Base-by-base conservation (phyloP, 2,113 vertebrate genomes). In the Scytalopus superciliaris region DNA sequence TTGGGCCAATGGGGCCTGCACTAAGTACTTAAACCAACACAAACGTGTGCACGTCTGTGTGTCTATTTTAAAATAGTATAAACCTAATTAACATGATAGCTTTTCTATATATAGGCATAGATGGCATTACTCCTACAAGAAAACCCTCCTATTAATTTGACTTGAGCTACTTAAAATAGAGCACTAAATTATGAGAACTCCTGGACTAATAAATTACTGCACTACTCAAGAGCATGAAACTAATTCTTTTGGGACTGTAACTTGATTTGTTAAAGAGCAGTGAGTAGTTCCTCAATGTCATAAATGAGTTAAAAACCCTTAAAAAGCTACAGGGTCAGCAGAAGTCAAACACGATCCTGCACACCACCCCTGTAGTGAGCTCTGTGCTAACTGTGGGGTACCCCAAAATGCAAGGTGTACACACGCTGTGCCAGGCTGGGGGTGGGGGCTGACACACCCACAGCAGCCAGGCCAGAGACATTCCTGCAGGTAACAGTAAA, bases 111-210 rank as follows among this genome's bases (percentile, higher is more conserved):
- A 96, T 89, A 96, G 93, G 42, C 60, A 86, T 5, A 60, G 87
- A 82, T 79, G 74, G 60, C 74, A 93, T 81, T 94, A 52, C 68
- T 78, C 28, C 52, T 90, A 57, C 31, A 95, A 89, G 73, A 84
- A 93, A 92, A 84, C 42, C 49, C 79, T 73, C 55, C 83, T 89
- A 93, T 93, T 95, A 96, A 97, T 96, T 95, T 90, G 92, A 76
- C 88, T 95, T 92, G 80, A 95, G 84, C 86, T 89, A 87, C 89
- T 93, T 97, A 95, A 95, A 96, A 96, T 81, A 93, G 83, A 96
- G 84, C 64, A 90, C 66, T 77, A 90, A 94, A 94, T 96, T 75
- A 93, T 3, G 5, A 68, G 73, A 84, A 88, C 89, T 96, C 88
- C 78, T 75, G 83, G 80, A 53, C 83, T 97, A 92, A 95, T 96